phyloP scores from a whole-genome alignment of 2,888 invertebrate genomes.

The Cyclophora albipunctata region DNA sequence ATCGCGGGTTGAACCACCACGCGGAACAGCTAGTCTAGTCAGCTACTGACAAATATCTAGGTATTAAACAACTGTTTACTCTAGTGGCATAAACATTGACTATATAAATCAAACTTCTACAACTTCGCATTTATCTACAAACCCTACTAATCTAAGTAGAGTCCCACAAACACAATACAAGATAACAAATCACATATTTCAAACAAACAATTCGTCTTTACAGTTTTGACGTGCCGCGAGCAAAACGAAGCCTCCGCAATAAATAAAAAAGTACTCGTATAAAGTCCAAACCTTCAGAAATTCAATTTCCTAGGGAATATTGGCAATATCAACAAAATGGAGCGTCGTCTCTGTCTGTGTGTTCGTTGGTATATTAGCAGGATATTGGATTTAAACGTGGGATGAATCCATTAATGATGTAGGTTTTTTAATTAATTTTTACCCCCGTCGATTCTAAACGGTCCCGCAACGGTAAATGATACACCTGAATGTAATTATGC shows the following conservation, averaged over 20 bases:
- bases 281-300: slow-evolving; percentile 30
- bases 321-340: slow-evolving; percentile 47
- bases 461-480: background rate
- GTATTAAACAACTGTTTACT: no score
- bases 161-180: no score
- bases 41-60: no score
- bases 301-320: slow-evolving; percentile 48
- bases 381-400: slow-evolving; percentile 39
- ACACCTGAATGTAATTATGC: no score
- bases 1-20: no score
- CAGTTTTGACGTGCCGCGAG: slow-evolving; percentile 8
- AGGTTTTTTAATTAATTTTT: slow-evolving; percentile 46
- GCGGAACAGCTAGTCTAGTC: no score
- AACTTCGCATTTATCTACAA: no score
- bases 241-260: slow-evolving; percentile 20
- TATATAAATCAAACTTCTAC: no score
- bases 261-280: slow-evolving; percentile 19
- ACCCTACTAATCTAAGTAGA: no score
- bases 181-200: no score
- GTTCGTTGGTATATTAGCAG: slow-evolving; percentile 38
- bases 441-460: slow-evolving; percentile 21
- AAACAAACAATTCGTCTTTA: slow-evolving; percentile 17
- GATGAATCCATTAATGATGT: slow-evolving; percentile 37
- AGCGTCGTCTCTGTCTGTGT: slow-evolving; percentile 23
- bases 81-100: no score